Base-by-base conservation (phyloP, 2,797 vertebrate genomes). In the Sebastes aleutianus region DNA sequence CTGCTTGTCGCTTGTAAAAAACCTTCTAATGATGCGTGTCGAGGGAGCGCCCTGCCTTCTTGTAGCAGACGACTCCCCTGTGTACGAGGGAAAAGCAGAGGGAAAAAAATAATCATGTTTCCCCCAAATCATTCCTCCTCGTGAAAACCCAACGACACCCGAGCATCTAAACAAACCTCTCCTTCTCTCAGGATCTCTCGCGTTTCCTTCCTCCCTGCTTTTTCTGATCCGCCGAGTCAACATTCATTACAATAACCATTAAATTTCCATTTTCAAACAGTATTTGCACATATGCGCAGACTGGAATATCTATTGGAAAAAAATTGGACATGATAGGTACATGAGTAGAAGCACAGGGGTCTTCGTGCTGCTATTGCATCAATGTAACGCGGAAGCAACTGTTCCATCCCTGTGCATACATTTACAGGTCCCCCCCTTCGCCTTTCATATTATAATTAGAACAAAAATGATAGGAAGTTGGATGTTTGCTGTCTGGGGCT, bases 21-120 rank as follows among this genome's bases (percentile, higher is more conserved):
- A 95, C 94, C 96, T 94, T 97, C 94, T 97, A 97, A 98, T 97
- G 98, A 98, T 97, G 96, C 94, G 96, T 96, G 97, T 94, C 97
- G 92, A 95, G 97, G 97, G 98, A 98, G 92, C 96, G 93, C 94
- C 94, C 95, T 91, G 89, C 91, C 92, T 96, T 95, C 96, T 97
- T 95, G 96, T 95, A 96, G 95, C 95, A 95, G 93, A 95, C 94
- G 94, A 92, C 85, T 94, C 95, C 95, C 96, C 79, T 92, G 95
- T 97, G 96, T 95, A 95, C 92, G 87, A 91, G 72, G 86, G 78
- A 91, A 87, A 88, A 53, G 92, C 88, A 91, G 86, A 95, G 93
- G 63, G 87, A 88, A 88, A 88, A 93, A 93, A 94, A 96, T 91
- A 94, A 94, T 94, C 93, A 95, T 90, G 92, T 92, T 94, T 91